Percentiles rank a stretch among this genome's conserved stretches.
phyloP scores from a whole-genome alignment of 1,140 invertebrate species.

The Homalodisca vitripennis region DNA sequence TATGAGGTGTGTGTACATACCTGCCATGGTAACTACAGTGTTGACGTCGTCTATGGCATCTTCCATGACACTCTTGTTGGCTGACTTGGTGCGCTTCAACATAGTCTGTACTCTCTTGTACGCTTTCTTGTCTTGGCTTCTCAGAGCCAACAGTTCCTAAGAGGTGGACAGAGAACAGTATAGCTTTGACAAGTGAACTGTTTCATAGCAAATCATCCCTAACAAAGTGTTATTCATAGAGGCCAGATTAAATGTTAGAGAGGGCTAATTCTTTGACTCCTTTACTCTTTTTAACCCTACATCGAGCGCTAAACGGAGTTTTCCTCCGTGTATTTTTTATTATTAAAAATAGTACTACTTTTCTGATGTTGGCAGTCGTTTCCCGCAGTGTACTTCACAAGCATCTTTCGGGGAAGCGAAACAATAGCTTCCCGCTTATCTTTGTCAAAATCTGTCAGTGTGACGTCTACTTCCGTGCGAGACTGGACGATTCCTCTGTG shows the following conservation, averaged over 20 bases:
- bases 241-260: slow-evolving; percentile 27
- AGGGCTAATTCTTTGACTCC: no score
- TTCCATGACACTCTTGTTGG: slow-evolving; percentile 79
- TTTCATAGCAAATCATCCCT: not conserved
- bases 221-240: slow-evolving; percentile 7
- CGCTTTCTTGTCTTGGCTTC: slow-evolving; percentile 64
- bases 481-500: no score
- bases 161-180: slow-evolving; percentile 36
- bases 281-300: no score
- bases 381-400: no score
- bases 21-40: slow-evolving; percentile 68
- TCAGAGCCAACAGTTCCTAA: slow-evolving; percentile 65
- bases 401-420: no score
- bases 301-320: no score
- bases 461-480: no score
- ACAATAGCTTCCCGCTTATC: no score
- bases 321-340: no score
- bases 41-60: slow-evolving; percentile 77
- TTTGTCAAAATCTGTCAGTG: no score
- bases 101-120: slow-evolving; percentile 60
- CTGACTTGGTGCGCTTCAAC: slow-evolving; percentile 79
- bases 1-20: slow-evolving; percentile 45
- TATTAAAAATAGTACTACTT: no score
- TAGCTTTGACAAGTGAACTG: not conserved
- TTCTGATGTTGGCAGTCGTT: no score